Percentiles rank a stretch among this genome's conserved stretches.
These are phyloP conservation scores for Pristionchus entomophagus DNA, from an alignment of 2,888 invertebrate genomes.

Conservation along the genomic window DNA sequence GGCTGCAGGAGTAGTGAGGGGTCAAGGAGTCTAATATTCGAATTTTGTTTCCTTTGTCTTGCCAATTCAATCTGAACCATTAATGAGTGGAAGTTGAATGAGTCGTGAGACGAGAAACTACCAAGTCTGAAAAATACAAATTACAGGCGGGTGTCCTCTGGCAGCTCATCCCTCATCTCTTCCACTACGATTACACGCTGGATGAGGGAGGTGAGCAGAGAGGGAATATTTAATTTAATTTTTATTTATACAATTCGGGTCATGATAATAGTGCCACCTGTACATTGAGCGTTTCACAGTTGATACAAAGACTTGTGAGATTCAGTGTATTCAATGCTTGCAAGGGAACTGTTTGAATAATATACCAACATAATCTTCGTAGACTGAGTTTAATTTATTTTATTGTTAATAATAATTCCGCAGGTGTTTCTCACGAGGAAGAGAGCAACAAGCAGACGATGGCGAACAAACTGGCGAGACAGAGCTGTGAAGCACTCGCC, in stretches of 20 bases:
- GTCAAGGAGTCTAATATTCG: background rate
- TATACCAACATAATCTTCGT: background rate
- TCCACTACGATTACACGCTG: slow-evolving; percentile 96
- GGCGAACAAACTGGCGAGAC: slow-evolving; percentile 91
- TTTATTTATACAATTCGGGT: background rate
- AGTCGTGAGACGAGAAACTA: background rate
- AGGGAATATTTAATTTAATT: too few species aligned
- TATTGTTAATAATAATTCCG: background rate
- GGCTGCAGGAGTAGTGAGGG: background rate
- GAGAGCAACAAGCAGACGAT: slow-evolving; percentile 83
- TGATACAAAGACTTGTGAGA: background rate
- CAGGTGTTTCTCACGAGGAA: slow-evolving; percentile 71
- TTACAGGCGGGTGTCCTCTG: slow-evolving; percentile 85
- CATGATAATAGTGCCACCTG: background rate
- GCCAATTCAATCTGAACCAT: too few species aligned
- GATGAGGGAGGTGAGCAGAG: slow-evolving; percentile 88
- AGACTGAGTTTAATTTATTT: background rate
- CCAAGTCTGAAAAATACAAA: background rate
- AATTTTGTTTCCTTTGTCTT: too few species aligned
- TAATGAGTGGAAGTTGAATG: background rate
- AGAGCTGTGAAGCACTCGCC: slow-evolving; percentile 88
- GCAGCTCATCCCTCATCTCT: slow-evolving; percentile 90
- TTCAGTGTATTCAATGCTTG: background rate
- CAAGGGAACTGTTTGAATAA: background rate
- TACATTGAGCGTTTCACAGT: background rate